Conservation (phyloP, 2,888 invertebrate genomes). For the Eupithecia inturbata region DNA sequence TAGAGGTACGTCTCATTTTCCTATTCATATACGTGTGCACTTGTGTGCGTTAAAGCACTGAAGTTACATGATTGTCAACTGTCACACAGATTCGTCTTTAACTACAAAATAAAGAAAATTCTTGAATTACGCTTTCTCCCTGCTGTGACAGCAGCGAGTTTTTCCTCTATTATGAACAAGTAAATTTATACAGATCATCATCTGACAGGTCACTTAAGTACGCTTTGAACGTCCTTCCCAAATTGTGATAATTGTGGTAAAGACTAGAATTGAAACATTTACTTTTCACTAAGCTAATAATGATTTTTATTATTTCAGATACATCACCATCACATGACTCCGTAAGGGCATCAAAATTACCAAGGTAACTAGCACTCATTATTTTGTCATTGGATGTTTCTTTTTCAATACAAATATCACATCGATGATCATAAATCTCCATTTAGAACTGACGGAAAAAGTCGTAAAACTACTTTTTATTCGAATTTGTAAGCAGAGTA, state of each 20-base stretch:
- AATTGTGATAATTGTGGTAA: no score
- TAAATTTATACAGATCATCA: neutral
- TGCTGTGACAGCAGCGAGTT: neutral
- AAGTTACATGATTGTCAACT: neutral
- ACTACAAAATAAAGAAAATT: neutral
- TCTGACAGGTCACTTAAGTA: neutral
- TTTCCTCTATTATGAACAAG: neutral
- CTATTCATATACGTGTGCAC: neutral
- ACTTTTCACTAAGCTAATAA: neutral
- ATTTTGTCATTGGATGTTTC: slow-evolving; percentile 52
- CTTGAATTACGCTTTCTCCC: neutral
- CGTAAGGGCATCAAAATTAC: slow-evolving; percentile 71
- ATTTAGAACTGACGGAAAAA: slow-evolving; percentile 54
- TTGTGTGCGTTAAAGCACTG: no score
- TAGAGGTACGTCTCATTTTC: neutral
- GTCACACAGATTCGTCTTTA: no score
- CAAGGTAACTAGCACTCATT: slow-evolving; percentile 51
- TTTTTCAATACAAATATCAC: slow-evolving; percentile 51
- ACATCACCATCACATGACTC: slow-evolving; percentile 62
- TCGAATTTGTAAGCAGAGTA: neutral
- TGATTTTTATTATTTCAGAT: slow-evolving; percentile 65
- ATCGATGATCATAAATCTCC: slow-evolving; percentile 61
- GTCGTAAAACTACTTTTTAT: slow-evolving; percentile 44
- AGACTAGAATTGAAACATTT: neutral
- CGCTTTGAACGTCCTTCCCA: neutral